Conservation (phyloP, 2,797 vertebrate species). For the Hyperoplus immaculatus region DNA sequence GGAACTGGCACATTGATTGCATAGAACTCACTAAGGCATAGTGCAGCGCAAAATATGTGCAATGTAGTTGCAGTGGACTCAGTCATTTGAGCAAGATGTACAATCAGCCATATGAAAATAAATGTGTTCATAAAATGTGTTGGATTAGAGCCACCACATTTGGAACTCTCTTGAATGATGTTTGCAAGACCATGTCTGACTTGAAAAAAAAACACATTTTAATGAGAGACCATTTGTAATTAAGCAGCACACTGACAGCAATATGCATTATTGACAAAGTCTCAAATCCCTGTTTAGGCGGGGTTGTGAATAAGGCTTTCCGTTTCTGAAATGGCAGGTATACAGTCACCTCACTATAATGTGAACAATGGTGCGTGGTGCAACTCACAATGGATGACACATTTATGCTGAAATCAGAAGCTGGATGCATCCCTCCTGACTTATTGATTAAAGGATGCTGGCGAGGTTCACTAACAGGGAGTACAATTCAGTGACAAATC, state of each 20-base stretch:
- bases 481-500: constrained; percentile 72
- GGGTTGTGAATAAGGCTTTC: constrained; percentile 56
- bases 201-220: constrained; percentile 55
- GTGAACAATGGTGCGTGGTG: constrained; percentile 57
- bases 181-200: constrained; percentile 40
- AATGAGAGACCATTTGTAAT: constrained; percentile 58
- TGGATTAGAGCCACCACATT: constrained; percentile 9
- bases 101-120: constrained; percentile 37
- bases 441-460: constrained; percentile 76
- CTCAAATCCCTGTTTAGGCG: constrained; percentile 59
- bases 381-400: constrained; percentile 68
- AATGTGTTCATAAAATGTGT: constrained; percentile 35
- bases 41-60: constrained; percentile 14
- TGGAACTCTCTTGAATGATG: constrained; percentile 26
- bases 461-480: constrained; percentile 64
- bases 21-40: constrained; percentile 25
- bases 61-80: constrained; percentile 16
- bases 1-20: constrained; percentile 59
- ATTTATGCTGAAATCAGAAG: constrained; percentile 73
- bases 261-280: constrained; percentile 63
- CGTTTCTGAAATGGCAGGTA: constrained; percentile 67
- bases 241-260: constrained; percentile 54
- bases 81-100: constrained; percentile 37
- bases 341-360: constrained; percentile 76
- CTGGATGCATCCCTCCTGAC: constrained; percentile 52